Conservation (phyloP, 2,888 invertebrate species). For the Pheosia tremula region DNA sequence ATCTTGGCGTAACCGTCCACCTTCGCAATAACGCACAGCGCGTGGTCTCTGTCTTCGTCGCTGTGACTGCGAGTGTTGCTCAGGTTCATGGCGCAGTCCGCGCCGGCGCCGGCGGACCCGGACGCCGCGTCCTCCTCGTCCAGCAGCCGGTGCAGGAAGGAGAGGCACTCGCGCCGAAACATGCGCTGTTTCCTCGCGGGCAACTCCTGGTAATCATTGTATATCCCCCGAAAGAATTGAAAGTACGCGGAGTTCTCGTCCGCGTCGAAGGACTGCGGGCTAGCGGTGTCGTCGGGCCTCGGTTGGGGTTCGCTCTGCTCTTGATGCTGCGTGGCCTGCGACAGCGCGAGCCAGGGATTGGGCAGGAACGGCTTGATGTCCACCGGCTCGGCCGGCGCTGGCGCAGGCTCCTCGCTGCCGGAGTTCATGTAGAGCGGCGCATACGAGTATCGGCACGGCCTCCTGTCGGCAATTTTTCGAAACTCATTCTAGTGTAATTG, state of each 20-base stretch:
- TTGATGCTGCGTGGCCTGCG: conserved; percentile 23
- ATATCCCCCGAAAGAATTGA: conserved; percentile 74
- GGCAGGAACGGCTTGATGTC: conserved; percentile 41
- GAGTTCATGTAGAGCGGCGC: conserved; percentile 47
- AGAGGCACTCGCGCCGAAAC: conserved; percentile 68
- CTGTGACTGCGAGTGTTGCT: conserved; percentile 17
- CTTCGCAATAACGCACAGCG: conserved; percentile 9
- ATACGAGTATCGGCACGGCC: conserved; percentile 55
- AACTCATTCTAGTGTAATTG: neutral
- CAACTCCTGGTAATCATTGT: conserved; percentile 68
- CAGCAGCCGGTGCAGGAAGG: conserved; percentile 63
- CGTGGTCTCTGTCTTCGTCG: conserved; percentile 13
- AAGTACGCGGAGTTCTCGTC: conserved; percentile 73
- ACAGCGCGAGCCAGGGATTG: conserved; percentile 41
- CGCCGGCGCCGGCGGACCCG: conserved; percentile 10
- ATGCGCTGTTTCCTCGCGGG: conserved; percentile 55
- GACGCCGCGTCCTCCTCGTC: conserved; percentile 58
- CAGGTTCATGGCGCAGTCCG: conserved; percentile 44
- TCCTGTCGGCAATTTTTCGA: conserved; percentile 36
- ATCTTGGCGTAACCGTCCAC: neutral
- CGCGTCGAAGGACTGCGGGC: conserved; percentile 54
- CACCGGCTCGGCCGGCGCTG: conserved; percentile 21
- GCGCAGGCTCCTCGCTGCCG: conserved; percentile 22
- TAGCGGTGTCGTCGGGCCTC: conserved; percentile 49
- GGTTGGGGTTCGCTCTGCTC: conserved; percentile 48